Evolutionary conservation across 2,797 vertebrate species (phyloP), one percentile per base, ranked within the genome.

Genomic region (Schizothorax lantsangensis): DNA sequence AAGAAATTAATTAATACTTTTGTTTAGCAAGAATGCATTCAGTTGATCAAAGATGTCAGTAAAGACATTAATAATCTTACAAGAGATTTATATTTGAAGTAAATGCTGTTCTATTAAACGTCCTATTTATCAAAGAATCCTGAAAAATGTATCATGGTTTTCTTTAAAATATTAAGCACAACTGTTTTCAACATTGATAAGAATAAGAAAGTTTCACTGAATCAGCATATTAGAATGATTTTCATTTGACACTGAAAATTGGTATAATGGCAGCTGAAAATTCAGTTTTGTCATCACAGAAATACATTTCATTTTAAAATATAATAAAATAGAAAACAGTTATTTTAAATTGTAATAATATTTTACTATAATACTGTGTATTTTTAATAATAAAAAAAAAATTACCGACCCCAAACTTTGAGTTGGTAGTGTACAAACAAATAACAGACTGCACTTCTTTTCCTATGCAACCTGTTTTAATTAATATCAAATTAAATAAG

Each of bases 261-360:
- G 40, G 8, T 9, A 43, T 43, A 43, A 11, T 45, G 43, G 43
- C 54, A 9, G 7, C 54, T 57, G 54, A 21, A 54, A 57, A 23
- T 23, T 3, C 52, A 8, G 19, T 2, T 43, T 43, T 9, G 7
- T 40, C 40, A 43, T 49, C 14, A 23, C 8, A 26, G 14, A n/a
- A 47, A 47, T 74, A 5, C 0, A 47, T 47, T 10, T 30, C 0
- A 45, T 47, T 30, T 15, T 0, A 73, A 26, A 45, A 15, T 45
- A 23, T 23, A 38, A 38, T 57, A 4, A 57, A 23, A 57, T 57
- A 57, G 7, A 54, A n/a, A 59, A 59, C 7, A 5, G 8, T 2
- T 8, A 26, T n/a, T 26, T 62, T 26, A 62, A 14, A 62, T 62
- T 64, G 2, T 64, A 64, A 64, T 64, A 30, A 64, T 64, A 30